Base-by-base conservation (phyloP, 2,888 invertebrate species). In the Agrochola circellaris region DNA sequence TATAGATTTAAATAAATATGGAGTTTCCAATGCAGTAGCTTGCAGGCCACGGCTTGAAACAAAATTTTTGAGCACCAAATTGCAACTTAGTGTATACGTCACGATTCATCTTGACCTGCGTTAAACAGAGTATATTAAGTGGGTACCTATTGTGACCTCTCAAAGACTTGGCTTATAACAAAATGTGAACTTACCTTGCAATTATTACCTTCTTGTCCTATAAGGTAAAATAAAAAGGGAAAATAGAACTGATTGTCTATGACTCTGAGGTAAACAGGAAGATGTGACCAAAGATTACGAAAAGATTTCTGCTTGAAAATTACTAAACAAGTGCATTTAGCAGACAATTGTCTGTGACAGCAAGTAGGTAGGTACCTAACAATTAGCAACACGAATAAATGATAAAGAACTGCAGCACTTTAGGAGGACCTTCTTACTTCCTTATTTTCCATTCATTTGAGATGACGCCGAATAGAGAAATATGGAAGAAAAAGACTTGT, bases 281-380 rank as follows among this genome's bases (percentile, higher is more conserved):
- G 30, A 72, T 51, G 72, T 4, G 60, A n/a, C 30, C 26, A 38
- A 38, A 38, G 48, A 30, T 77, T 20, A 51, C 20, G 48, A 20
- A n/a, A n/a, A n/a, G n/a, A n/a, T n/a, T n/a, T 79, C 70, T 69
- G 20, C n/a, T 77, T 67, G 42, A 58, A 48, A 76, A 79, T 79
- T 1, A 56, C 54, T 66, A 67, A 38, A 79, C 38, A 58, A 79
- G 26, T 75, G 56, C 79, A 75, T 45, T 75, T 45, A 75, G 20
- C 48, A 26, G 75, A 23, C 74, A 76, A 76, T 51, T 75, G 61
- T 2, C 34, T 60, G 58, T 68, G 38, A 42, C 26, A 34, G 23
- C 42, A 26, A 34, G 23, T 34, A 17, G 48, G 48, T 17, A 38
- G 38, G 38, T 38, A 38, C 38, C 7, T 38, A 48, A 20, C 23